Percentiles rank a stretch among this genome's conserved stretches.
Conservation (phyloP, 2,797 vertebrate species). For the Bradypodion pumilum region DNA sequence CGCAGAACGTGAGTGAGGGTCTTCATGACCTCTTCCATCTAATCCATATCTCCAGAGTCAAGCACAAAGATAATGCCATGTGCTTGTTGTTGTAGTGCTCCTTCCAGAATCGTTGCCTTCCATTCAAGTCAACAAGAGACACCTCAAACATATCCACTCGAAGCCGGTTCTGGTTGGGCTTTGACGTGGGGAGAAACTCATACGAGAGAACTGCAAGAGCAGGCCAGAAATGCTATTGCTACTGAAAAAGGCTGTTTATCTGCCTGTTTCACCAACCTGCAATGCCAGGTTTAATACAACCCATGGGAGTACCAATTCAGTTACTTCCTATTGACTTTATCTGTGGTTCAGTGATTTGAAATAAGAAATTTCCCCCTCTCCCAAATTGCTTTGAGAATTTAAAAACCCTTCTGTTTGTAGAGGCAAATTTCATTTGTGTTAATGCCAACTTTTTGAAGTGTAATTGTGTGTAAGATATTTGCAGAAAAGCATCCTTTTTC, state of each 20-base stretch:
- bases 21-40: constrained; percentile 82
- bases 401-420: no score
- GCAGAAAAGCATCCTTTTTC: no score
- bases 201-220: constrained; percentile 75
- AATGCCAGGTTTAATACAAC: no score
- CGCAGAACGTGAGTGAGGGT: constrained; percentile 79
- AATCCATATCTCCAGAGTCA: constrained; percentile 81
- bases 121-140: constrained; percentile 81
- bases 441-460: no score
- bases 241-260: not conserved
- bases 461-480: no score
- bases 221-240: no score
- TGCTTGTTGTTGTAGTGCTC: constrained; percentile 74
- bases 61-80: constrained; percentile 87
- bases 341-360: no score
- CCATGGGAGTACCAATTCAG: no score
- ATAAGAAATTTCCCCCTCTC: no score
- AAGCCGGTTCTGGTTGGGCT: constrained; percentile 77
- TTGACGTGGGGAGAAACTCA: constrained; percentile 72
- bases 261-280: not conserved
- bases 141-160: constrained; percentile 85
- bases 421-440: no score
- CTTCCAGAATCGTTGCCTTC: constrained; percentile 76
- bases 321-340: no score
- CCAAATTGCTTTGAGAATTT: no score